Evolutionary conservation across 2,113 vertebrate genomes (phyloP), one percentile per base, ranked within the genome.

Genomic region (Ardeotis arabs): DNA sequence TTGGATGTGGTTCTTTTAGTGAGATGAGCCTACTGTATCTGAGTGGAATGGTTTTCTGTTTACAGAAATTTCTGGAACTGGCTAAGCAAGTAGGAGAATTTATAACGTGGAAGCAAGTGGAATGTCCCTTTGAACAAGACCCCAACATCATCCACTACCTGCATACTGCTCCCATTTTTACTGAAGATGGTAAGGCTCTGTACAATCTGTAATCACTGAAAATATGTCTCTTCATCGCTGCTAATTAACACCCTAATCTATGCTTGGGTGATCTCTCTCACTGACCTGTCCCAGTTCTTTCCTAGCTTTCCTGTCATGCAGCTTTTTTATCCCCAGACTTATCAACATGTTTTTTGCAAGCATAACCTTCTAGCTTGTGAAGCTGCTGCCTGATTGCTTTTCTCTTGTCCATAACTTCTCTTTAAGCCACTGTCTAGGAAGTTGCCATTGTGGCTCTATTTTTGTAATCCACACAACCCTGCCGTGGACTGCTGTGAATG

Each of bases 51-150:
- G 47, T 62, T 93, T 92, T 87, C 33, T 87, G 6, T 89, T 95
- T 87, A 76, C 95, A 98, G 98, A 98, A 98, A 95, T 98, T 98
- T 88, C 95, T 98, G 97, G 98, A 98, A 89, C 95, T 98, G 95
- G 98, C 98, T 77, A 98, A 98, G 87, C 98, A 98, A 95, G 98
- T 98, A 75, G 98, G 98, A 95, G 98, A 98, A 83, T 98, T 98
- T 92, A 98, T 98, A 97, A 98, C 98, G 7, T 98, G 98, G 98
- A 98, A 98, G 70, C 98, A 98, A 96, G 98, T 98, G 89, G 98
- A 98, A 75, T 98, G 98, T 96, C 98, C 98, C n/a, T 98, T 98
- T 37, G 97, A 98, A 58, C 97, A 97, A 94, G 98, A 98, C 37
- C 95, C 97, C 25, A 98, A 97, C 95, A 98, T 98, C 90, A 98